These are phyloP conservation scores for Heterodera filipjevi DNA, from an alignment of 2,888 invertebrate species.

Conservation along the genomic window DNA sequence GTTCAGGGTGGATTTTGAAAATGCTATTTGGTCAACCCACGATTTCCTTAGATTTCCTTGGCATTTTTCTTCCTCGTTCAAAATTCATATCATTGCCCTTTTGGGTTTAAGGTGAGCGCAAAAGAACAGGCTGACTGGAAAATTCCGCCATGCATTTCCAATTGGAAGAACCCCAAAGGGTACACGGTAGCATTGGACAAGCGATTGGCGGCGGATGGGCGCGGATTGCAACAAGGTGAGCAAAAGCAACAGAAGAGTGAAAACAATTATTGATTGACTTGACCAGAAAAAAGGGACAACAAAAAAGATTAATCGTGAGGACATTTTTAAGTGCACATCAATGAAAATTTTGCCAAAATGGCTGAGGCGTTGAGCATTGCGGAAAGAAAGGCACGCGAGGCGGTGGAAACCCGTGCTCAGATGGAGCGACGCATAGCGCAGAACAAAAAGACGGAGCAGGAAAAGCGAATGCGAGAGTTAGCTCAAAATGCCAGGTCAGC, in stretches of 20 bases:
- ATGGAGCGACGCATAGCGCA: slow-evolving; percentile 93
- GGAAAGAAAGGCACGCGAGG: slow-evolving; percentile 86
- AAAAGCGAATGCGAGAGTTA: slow-evolving; percentile 86
- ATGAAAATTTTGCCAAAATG: slow-evolving; percentile 97
- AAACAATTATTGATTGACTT: no score
- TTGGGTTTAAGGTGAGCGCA: slow-evolving; percentile 73
- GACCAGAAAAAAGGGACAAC: no score
- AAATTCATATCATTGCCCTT: neutral
- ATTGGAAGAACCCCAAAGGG: slow-evolving; percentile 85
- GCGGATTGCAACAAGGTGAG: slow-evolving; percentile 79
- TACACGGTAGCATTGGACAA: slow-evolving; percentile 98
- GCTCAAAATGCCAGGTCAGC: slow-evolving; percentile 73
- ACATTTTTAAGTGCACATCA: slow-evolving; percentile 75
- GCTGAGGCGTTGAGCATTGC: slow-evolving; percentile 97
- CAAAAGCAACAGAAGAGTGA: no score
- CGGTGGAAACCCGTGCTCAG: slow-evolving; percentile 93
- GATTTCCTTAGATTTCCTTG: neutral
- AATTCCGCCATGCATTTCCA: slow-evolving; percentile 95
- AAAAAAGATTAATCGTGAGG: neutral
- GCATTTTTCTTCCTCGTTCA: no score
- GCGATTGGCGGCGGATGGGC: slow-evolving; percentile 93
- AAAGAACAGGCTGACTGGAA: slow-evolving; percentile 99
- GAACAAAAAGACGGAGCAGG: slow-evolving; percentile 78
- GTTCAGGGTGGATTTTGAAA: neutral
- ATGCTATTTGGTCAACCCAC: no score